These are phyloP conservation scores for Pachyseris speciosa DNA, from an alignment of 64 coral and sea anemone species.

Conservation along the genomic window DNA sequence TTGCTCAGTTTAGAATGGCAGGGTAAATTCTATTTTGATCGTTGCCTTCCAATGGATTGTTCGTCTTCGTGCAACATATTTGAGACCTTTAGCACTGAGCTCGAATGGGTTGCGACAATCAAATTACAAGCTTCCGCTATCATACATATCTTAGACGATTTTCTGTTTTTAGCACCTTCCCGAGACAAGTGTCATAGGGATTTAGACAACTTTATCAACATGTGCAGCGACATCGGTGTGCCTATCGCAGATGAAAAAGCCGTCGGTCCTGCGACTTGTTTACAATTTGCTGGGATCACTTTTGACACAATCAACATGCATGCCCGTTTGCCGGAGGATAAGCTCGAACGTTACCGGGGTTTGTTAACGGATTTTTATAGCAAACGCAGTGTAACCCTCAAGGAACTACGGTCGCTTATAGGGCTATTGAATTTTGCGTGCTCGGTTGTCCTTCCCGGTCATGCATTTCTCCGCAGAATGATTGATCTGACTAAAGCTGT, in stretches of 20 bases:
- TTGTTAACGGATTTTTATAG: background rate
- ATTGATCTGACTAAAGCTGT: constrained; percentile 8
- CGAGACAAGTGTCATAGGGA: background rate
- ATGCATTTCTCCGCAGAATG: constrained; percentile 6
- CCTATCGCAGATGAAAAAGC: constrained; percentile 17
- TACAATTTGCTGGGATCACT: constrained; percentile 13
- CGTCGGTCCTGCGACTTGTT: background rate
- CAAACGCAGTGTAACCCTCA: background rate
- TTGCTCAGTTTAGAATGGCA: background rate
- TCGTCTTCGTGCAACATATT: background rate
- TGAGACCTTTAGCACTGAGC: background rate
- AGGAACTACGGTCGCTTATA: constrained; percentile 7
- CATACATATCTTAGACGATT: no score
- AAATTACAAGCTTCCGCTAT: background rate
- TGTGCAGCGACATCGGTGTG: background rate
- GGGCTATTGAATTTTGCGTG: constrained; percentile 21
- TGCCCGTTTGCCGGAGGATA: background rate
- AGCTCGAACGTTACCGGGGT: no score
- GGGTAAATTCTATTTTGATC: constrained; percentile 4
- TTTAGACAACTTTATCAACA: background rate
- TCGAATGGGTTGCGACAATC: background rate
- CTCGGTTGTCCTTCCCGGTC: background rate
- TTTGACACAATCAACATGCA: background rate
- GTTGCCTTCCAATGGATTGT: background rate
- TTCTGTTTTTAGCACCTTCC: background rate